Evolutionary conservation across 2,113 vertebrate genomes (phyloP), one percentile per base, ranked within the genome.

Genomic region (Oryzias woworae): DNA sequence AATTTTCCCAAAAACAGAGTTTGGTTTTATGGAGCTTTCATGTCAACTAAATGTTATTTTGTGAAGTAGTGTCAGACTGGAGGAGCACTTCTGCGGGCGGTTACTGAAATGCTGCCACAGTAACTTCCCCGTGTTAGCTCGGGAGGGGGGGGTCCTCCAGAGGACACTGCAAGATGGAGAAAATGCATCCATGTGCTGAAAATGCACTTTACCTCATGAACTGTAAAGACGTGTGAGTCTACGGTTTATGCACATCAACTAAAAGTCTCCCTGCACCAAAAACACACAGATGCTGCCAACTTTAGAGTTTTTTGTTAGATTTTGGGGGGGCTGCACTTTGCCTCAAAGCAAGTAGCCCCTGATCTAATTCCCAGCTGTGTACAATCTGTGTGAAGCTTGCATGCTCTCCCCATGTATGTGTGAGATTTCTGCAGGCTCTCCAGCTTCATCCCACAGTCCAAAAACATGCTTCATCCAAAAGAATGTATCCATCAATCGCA

Each of bases 61-160:
- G 52, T 22, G 4, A 53, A 55, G 24, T 44, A 18, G 23, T 23
- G 66, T 72, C 73, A 75, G 67, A 56, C 59, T 52, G 58, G 50
- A 69, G 59, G 66, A 71, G 71, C 60, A 47, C 59, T 73, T 60
- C 68, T 51, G 31, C 31, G 54, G 6, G 44, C 73, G 72, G 48
- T 53, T 65, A 58, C 54, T 62, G 55, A 77, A 71, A 71, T 68
- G 64, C 63, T 66, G 58, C 65, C 66, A 50, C 48, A 50, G 59
- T 57, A 28, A 36, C 53, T 58, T 62, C 51, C 41, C 51, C 59
- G 28, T 47, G 26, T 6, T 13, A 36, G 36, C 36, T 36, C 12
- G 31, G 49, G 58, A 56, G 44, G 56, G 26, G 17, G 26, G 53
- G 62, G 64, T 62, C 36, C 62, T 70, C 62, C 59, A 53, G 53